Conservation (phyloP, 2,113 vertebrate genomes). For the Lichenostomus cassidix region DNA sequence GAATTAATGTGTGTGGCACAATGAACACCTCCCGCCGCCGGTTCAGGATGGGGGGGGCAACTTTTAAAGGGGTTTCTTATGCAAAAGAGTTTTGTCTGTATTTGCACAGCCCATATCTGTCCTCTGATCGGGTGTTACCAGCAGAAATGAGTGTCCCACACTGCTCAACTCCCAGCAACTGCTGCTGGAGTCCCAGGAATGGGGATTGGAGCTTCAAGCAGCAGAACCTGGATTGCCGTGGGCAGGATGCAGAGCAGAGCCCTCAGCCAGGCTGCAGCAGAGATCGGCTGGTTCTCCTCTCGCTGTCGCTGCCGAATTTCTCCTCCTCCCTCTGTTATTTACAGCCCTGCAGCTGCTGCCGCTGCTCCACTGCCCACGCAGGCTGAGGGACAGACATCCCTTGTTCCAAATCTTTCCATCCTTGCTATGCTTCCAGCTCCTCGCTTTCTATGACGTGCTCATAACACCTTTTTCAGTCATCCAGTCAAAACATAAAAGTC, state of each 20-base stretch:
- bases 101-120: conserved; percentile 25
- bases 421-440: rapidly evolving
- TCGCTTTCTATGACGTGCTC: rapidly evolving
- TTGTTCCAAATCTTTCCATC: neutral
- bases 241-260: neutral
- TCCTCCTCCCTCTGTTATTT: neutral
- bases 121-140: neutral
- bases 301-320: rapidly evolving
- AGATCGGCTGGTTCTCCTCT: rapidly evolving
- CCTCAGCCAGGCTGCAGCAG: neutral
- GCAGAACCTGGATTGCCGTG: neutral
- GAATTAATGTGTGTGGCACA: conserved; percentile 89
- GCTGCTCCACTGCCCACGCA: neutral
- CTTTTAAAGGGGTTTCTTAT: conserved; percentile 76
- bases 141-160: neutral
- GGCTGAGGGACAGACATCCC: neutral
- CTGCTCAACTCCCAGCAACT: neutral
- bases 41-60: conserved; percentile 75
- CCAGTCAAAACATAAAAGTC: rapidly evolving
- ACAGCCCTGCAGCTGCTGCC: neutral
- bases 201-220: neutral
- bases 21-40: conserved; percentile 83
- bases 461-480: neutral
- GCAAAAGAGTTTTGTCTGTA: conserved; percentile 66
- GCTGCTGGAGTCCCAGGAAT: neutral